Percentiles rank a stretch among this genome's conserved stretches.
Conservation (phyloP, 2,797 vertebrate species). For the Pangasius krempfi region DNA sequence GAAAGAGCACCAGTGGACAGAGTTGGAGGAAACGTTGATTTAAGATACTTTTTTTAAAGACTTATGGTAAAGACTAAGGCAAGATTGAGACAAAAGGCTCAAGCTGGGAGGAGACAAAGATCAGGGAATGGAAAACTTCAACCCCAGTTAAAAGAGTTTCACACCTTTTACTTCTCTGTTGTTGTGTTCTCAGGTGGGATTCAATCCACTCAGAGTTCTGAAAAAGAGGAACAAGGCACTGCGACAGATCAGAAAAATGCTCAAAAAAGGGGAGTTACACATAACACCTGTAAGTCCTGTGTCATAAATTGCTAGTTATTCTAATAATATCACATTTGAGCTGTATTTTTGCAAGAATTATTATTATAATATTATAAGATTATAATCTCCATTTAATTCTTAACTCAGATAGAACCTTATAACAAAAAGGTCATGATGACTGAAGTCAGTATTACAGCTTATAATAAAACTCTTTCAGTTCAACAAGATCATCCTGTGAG, state of each 20-base stretch:
- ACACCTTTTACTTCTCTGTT: not conserved
- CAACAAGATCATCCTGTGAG: not conserved
- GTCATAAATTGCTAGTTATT: not conserved
- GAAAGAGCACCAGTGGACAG: not conserved
- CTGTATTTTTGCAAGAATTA: not conserved
- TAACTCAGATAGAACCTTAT: not conserved
- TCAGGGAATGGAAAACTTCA: not conserved
- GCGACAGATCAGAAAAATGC: constrained; percentile 82
- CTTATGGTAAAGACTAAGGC: not conserved
- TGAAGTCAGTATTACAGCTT: not conserved
- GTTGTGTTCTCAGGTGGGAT: constrained; percentile 77
- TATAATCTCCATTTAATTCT: not conserved
- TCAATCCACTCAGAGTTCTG: constrained; percentile 84
- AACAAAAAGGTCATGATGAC: not conserved
- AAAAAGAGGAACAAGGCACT: constrained; percentile 92
- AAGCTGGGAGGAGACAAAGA: not conserved
- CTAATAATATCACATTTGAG: not conserved
- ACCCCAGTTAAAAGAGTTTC: not conserved
- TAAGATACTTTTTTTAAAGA: not conserved
- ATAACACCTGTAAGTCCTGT: constrained; percentile 77
- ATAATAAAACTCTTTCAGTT: not conserved
- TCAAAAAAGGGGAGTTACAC: constrained; percentile 82
- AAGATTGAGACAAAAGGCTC: not conserved
- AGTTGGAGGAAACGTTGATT: not conserved
- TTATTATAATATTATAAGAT: not conserved